Evolutionary conservation across 1,140 invertebrate species (phyloP).

Genomic region (Diprion similis): DNA sequence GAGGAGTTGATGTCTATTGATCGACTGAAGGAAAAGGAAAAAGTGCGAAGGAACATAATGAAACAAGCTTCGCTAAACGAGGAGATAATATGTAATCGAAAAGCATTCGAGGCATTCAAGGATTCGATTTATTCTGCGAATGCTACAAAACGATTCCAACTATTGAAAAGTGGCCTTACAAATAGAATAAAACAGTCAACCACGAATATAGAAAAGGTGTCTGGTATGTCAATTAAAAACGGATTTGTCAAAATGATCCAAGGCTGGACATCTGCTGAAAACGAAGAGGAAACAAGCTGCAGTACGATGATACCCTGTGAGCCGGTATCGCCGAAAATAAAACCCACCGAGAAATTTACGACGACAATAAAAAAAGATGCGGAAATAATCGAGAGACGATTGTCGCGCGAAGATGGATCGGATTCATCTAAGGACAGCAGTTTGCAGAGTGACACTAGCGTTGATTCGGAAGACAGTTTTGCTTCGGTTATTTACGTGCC

Average conservation of each 20-base stretch:
- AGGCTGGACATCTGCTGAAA: slow-evolving; percentile 71
- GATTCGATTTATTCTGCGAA: slow-evolving; percentile 76
- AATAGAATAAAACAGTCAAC: slow-evolving; percentile 82
- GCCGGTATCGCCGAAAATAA: slow-evolving; percentile 27
- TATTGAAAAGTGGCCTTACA: slow-evolving; percentile 83
- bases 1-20: slow-evolving; percentile 88
- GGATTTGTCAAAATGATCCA: slow-evolving; percentile 79
- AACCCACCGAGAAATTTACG: slow-evolving; percentile 43
- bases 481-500: slow-evolving; percentile 90
- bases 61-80: slow-evolving; percentile 90
- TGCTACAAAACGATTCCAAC: slow-evolving; percentile 80
- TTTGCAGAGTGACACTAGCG: slow-evolving; percentile 90
- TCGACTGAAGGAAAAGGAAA: slow-evolving; percentile 81
- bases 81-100: slow-evolving; percentile 79
- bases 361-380: slow-evolving; percentile 42
- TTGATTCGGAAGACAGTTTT: slow-evolving; percentile 92
- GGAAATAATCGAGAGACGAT: slow-evolving; percentile 63
- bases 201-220: slow-evolving; percentile 80
- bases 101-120: slow-evolving; percentile 74
- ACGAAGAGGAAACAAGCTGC: slow-evolving; percentile 47
- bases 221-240: slow-evolving; percentile 68
- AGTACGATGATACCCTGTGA: slow-evolving; percentile 1
- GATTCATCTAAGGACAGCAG: slow-evolving; percentile 92
- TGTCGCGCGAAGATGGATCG: slow-evolving; percentile 83
- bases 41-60: slow-evolving; percentile 83